Evolutionary conservation across 2,797 vertebrate genomes (phyloP).

Genomic region (Sebastiscus tertius): DNA sequence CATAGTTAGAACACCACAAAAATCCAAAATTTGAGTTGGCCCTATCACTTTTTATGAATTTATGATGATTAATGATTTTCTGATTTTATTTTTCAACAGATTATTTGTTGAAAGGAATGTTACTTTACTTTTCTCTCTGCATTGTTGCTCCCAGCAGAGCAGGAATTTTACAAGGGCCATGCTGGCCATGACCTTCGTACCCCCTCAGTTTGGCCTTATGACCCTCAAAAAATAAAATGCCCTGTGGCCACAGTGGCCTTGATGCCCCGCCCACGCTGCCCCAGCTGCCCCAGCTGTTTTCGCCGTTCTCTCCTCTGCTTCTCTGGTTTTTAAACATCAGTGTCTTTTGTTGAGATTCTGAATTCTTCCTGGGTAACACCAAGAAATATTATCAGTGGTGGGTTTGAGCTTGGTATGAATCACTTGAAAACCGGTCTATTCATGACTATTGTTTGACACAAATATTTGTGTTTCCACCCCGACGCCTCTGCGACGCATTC

Average conservation of each 20-base stretch:
- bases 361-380: background rate
- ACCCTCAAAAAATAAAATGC: background rate
- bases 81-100: constrained; percentile 3
- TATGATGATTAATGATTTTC: too few species aligned
- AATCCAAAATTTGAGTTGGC: background rate
- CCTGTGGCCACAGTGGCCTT: background rate
- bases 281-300: background rate
- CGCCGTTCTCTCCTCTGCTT: background rate
- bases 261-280: background rate
- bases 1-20: background rate
- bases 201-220: background rate
- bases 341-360: background rate
- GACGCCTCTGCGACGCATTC: too few species aligned
- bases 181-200: background rate
- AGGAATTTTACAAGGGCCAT: background rate
- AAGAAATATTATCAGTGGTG: background rate
- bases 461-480: background rate
- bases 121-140: background rate
- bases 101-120: background rate
- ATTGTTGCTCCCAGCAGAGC: background rate
- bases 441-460: background rate
- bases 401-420: background rate
- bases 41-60: background rate
- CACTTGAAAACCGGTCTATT: background rate
- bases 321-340: background rate